These are phyloP conservation scores for Steinernema carpocapsae DNA, from an alignment of 2,888 invertebrate genomes.

Conservation along the genomic window DNA sequence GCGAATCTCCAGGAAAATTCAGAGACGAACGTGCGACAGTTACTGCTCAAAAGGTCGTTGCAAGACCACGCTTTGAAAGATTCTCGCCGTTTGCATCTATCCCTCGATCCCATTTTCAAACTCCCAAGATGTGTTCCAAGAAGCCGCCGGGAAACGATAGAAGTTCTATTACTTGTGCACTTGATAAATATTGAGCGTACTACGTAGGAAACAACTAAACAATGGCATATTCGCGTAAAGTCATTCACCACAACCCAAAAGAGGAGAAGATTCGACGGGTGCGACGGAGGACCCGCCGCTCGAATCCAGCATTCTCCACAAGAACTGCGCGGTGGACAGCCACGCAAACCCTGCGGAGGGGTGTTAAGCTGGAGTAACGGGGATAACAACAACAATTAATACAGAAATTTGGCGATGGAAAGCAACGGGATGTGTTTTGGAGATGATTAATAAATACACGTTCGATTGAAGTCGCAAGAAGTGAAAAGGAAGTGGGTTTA, in stretches of 20 bases:
- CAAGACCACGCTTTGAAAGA: no score
- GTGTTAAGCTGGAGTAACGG: neutral
- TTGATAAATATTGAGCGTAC: conserved; percentile 31
- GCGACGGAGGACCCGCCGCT: neutral
- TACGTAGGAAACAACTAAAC: conserved; percentile 24
- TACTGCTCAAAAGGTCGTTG: no score
- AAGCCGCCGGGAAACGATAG: neutral
- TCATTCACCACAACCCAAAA: conserved; percentile 31
- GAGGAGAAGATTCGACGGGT: neutral
- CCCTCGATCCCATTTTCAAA: no score
- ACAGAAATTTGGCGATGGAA: neutral
- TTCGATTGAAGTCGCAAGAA: conserved; percentile 13
- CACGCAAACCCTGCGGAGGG: neutral
- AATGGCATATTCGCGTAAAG: neutral
- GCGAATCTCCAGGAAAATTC: neutral
- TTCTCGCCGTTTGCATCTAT: no score
- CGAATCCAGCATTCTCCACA: neutral
- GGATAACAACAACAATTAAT: neutral
- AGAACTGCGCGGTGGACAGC: conserved; percentile 24
- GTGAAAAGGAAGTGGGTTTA: neutral
- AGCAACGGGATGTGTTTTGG: conserved; percentile 24
- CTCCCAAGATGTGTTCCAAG: no score
- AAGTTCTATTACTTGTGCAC: neutral
- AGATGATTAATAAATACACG: conserved; percentile 13
- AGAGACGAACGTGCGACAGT: no score